A percentile compares a stretch with the other conserved stretches of the same genome.
Conservation (phyloP, 2,888 invertebrate genomes). For the Dendrolimus houi region DNA sequence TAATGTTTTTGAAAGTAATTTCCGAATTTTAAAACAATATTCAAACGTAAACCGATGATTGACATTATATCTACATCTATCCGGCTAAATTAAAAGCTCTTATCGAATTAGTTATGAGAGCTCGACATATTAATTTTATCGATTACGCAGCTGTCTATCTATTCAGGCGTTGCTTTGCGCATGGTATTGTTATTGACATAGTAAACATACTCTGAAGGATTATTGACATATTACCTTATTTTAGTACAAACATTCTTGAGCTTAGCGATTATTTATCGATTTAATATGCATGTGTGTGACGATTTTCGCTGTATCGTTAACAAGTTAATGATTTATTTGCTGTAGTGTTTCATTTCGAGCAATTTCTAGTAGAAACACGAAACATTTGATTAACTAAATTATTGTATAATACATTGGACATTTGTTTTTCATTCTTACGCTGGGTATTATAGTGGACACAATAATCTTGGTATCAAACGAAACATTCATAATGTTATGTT, state of each 20-base stretch:
- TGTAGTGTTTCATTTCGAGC: conserved; percentile 39
- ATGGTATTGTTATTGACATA: too few species aligned
- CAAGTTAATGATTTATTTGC: conserved; percentile 42
- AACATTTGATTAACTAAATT: conserved; percentile 5
- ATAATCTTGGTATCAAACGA: background rate
- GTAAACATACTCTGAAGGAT: too few species aligned
- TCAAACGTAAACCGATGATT: too few species aligned
- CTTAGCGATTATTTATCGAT: background rate
- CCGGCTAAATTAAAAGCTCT: too few species aligned
- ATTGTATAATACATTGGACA: conserved; percentile 15
- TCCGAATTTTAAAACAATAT: too few species aligned
- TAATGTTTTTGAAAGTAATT: too few species aligned
- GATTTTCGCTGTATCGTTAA: conserved; percentile 26
- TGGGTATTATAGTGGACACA: background rate
- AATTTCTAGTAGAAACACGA: conserved; percentile 24
- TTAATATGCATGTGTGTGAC: conserved; percentile 42
- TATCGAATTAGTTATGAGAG: too few species aligned
- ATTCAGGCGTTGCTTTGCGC: too few species aligned
- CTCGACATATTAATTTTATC: too few species aligned
- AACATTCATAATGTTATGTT: conserved; percentile 1
- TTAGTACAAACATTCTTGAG: background rate
- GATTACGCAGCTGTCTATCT: too few species aligned
- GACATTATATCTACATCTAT: too few species aligned
- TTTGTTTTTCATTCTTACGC: conserved; percentile 4
- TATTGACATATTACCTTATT: too few species aligned